A percentile compares a stretch with the other conserved stretches of the same genome.
Evolutionary conservation across 2,797 vertebrate species (phyloP).

Genomic region (Pseudochaenichthys georgianus): DNA sequence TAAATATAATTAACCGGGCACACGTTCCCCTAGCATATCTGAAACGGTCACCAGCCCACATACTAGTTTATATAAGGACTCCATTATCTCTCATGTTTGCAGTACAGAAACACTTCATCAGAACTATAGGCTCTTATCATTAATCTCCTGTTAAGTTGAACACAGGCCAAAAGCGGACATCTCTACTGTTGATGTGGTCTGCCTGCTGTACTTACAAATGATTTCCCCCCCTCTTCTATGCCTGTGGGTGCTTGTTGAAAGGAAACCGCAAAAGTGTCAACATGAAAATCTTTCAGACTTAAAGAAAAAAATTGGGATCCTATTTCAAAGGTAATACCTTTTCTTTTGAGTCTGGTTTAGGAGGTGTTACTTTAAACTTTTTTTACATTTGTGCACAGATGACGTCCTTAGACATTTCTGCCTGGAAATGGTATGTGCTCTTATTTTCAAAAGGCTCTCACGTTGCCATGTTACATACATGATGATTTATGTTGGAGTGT

Average conservation of each 20-base stretch:
- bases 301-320: conserved; percentile 16
- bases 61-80: not conserved
- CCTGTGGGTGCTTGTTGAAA: conserved; percentile 49
- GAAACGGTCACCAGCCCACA: not conserved
- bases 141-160: conserved; percentile 19
- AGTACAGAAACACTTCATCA: conserved; percentile 2
- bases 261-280: conserved; percentile 49
- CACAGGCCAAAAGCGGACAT: conserved; percentile 9
- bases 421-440: not conserved
- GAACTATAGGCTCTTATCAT: conserved; percentile 8
- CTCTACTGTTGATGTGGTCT: conserved; percentile 26
- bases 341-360: not conserved
- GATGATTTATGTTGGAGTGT: conserved; percentile 25
- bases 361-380: not conserved
- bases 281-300: conserved; percentile 35
- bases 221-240: not conserved
- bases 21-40: not conserved
- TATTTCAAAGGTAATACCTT: conserved; percentile 40
- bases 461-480: not conserved
- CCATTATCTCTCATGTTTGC: not conserved
- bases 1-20: not conserved
- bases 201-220: conserved; percentile 27
- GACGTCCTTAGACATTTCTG: not conserved
- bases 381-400: not conserved
- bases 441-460: conserved; percentile 21